Conservation (phyloP, 2,113 vertebrate species). For the Lophochroa leadbeateri region DNA sequence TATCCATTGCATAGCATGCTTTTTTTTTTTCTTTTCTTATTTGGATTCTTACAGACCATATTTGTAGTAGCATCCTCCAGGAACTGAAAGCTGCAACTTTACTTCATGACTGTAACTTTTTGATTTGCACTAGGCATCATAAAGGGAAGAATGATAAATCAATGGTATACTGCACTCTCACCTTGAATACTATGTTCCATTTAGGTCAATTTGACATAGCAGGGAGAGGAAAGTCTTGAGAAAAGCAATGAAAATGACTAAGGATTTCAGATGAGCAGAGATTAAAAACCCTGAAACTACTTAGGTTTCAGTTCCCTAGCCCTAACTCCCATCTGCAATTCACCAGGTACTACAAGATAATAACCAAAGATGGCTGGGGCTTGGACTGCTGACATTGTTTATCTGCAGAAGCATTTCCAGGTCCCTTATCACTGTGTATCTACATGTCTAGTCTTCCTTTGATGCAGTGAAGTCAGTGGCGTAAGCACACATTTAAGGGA, state of each 20-base stretch:
- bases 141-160: slow-evolving; percentile 13
- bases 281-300: background rate
- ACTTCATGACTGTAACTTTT: slow-evolving; percentile 15
- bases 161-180: background rate
- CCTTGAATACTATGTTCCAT: background rate
- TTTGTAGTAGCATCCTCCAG: background rate
- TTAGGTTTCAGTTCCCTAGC: background rate
- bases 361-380: background rate
- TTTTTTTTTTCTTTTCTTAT: background rate
- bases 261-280: background rate
- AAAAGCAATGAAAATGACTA: background rate
- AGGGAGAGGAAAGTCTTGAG: background rate
- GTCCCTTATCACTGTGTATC: background rate
- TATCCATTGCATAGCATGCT: rapidly evolving
- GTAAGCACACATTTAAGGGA: background rate
- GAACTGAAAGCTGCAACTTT: background rate
- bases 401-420: background rate
- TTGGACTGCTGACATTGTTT: background rate
- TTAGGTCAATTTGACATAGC: background rate
- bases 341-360: background rate
- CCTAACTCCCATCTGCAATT: background rate
- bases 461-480: background rate
- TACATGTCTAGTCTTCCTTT: background rate
- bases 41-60: background rate
- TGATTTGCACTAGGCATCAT: background rate